Evolutionary conservation across 1,140 invertebrate genomes (phyloP).

Genomic region (Musca domestica): DNA sequence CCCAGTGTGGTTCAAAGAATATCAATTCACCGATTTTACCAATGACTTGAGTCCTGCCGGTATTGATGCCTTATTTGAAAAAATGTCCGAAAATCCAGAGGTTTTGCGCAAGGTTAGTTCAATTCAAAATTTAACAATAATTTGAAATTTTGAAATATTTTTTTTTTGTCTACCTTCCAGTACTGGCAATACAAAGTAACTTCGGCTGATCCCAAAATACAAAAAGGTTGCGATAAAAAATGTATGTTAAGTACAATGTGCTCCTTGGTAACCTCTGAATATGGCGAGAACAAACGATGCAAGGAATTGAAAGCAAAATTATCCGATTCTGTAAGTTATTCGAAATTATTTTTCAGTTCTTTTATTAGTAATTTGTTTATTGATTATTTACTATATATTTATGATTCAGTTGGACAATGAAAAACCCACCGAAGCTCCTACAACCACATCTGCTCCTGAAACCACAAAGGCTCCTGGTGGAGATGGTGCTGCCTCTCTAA

Average conservation of each 20-base stretch:
- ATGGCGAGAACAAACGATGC: constrained; percentile 59
- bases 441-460: not conserved
- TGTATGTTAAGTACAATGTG: constrained; percentile 63
- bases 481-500: constrained; percentile 32
- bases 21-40: constrained; percentile 67
- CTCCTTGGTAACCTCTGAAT: constrained; percentile 58
- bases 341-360: not conserved
- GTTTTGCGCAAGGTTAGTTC: constrained; percentile 40
- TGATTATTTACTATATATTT: not conserved
- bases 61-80: constrained; percentile 56
- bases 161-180: constrained; percentile 26
- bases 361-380: too few species aligned
- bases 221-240: constrained; percentile 56
- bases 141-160: not conserved
- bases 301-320: constrained; percentile 53
- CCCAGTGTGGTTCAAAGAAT: constrained; percentile 64
- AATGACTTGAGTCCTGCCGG: constrained; percentile 53
- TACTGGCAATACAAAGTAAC: constrained; percentile 59
- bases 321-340: constrained; percentile 36
- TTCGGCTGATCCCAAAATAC: constrained; percentile 59
- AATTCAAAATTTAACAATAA: not conserved
- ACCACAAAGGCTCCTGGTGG: constrained; percentile 24
- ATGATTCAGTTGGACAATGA: constrained; percentile 39
- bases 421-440: not conserved
- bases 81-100: constrained; percentile 51